A percentile compares a stretch with the other conserved stretches of the same genome.
These are phyloP conservation scores for Elegia similella DNA, from an alignment of 2,888 invertebrate species.

Conservation along the genomic window DNA sequence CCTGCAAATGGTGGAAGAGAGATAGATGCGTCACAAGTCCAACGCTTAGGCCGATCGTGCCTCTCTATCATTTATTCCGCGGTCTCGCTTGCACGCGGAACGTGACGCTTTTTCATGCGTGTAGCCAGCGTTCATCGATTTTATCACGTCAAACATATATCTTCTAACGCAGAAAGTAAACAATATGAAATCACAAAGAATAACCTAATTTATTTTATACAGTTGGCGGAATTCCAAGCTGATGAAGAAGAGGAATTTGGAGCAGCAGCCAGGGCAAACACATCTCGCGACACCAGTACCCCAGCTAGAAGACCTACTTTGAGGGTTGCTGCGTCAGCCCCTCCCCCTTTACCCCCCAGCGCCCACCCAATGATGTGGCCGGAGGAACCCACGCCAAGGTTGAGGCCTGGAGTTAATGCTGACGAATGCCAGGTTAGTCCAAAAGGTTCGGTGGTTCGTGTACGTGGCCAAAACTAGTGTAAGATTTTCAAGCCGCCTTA, in stretches of 20 bases:
- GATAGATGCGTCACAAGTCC: too few relatives aligned
- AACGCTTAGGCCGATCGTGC: too few relatives aligned
- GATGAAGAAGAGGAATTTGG: conserved; percentile 67
- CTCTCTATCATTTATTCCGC: too few relatives aligned
- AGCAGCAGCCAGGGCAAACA: conserved; percentile 29
- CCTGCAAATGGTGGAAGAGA: too few relatives aligned
- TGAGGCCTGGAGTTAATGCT: conserved; percentile 52
- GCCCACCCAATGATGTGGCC: conserved; percentile 60
- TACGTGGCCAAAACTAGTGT: too few relatives aligned
- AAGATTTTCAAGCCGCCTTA: too few relatives aligned
- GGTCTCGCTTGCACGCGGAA: too few relatives aligned
- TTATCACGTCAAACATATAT: too few relatives aligned
- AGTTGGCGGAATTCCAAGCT: conserved; percentile 73
- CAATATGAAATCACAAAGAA: not conserved
- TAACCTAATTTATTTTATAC: conserved; percentile 4
- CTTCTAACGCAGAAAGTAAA: too few relatives aligned
- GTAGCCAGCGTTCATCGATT: too few relatives aligned
- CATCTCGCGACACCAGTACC: conserved; percentile 21
- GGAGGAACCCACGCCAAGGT: conserved; percentile 53
- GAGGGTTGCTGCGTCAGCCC: conserved; percentile 59
- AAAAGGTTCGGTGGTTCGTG: not conserved
- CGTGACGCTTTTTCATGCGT: too few relatives aligned
- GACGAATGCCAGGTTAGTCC: conserved; percentile 65
- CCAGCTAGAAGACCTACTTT: conserved; percentile 32
- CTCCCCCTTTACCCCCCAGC: conserved; percentile 52